These are phyloP conservation scores for Belonocnema kinseyi DNA, from an alignment of 1,140 invertebrate species.

Conservation along the genomic window DNA sequence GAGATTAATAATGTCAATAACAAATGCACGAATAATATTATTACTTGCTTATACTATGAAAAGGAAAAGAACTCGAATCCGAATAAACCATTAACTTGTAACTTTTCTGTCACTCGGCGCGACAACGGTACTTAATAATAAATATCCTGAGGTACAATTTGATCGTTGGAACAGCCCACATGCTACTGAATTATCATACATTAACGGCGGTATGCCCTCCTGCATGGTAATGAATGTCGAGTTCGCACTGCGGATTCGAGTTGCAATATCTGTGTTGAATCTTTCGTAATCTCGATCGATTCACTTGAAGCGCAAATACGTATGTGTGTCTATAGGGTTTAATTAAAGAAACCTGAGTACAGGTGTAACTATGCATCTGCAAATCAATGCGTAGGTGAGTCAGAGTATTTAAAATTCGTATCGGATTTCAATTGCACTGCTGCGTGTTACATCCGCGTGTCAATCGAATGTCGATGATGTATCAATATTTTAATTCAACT, in stretches of 20 bases:
- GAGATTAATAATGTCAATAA: background rate
- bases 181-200: slow-evolving; percentile 20
- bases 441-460: slow-evolving; percentile 3
- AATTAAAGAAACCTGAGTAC: slow-evolving; percentile 25
- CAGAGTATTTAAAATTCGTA: slow-evolving; percentile 6
- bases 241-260: slow-evolving; percentile 7
- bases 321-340: background rate
- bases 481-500: background rate
- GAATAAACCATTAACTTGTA: slow-evolving; percentile 6
- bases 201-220: slow-evolving; percentile 18
- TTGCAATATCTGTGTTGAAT: slow-evolving; percentile 24
- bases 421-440: slow-evolving; percentile 12
- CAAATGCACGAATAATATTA: background rate
- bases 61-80: background rate
- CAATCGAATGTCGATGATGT: background rate
- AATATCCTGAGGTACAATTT: slow-evolving; percentile 10
- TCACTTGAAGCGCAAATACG: slow-evolving; percentile 11
- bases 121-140: slow-evolving; percentile 29
- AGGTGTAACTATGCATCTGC: slow-evolving; percentile 9
- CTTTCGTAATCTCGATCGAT: slow-evolving; percentile 26
- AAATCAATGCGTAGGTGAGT: slow-evolving; percentile 18
- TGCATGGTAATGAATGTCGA: background rate
- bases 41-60: background rate
- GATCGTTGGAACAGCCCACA: slow-evolving; percentile 4
- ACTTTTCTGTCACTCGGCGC: slow-evolving; percentile 14